phyloP scores from a whole-genome alignment of 1,140 invertebrate genomes.

The Camponotus vicinus region DNA sequence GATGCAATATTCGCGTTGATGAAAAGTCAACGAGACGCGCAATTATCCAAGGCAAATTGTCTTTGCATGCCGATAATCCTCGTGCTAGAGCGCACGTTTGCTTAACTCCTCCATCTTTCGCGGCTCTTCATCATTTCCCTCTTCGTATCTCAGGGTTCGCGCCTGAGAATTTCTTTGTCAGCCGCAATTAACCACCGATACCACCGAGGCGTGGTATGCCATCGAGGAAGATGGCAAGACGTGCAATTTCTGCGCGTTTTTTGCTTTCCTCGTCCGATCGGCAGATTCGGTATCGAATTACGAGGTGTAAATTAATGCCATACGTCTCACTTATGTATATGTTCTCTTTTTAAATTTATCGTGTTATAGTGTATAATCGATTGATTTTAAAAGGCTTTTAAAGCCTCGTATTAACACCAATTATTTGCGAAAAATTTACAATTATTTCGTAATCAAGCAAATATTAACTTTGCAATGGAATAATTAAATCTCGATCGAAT shows the following conservation, averaged over 20 bases:
- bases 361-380: background rate
- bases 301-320: background rate
- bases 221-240: slow-evolving; percentile 37
- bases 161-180: slow-evolving; percentile 57
- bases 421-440: background rate
- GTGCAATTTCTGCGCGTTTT: slow-evolving; percentile 44
- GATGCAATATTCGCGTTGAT: slow-evolving; percentile 41
- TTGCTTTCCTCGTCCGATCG: background rate
- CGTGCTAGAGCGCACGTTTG: background rate
- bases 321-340: background rate
- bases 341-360: background rate
- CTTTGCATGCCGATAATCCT: slow-evolving; percentile 55
- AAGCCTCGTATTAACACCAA: background rate
- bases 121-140: slow-evolving; percentile 40
- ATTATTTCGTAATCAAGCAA: background rate
- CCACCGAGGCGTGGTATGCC: slow-evolving; percentile 31
- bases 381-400: background rate
- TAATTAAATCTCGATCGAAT: background rate
- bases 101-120: slow-evolving; percentile 40
- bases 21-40: slow-evolving; percentile 51
- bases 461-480: background rate
- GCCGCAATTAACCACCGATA: slow-evolving; percentile 54
- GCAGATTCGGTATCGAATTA: slow-evolving; percentile 32
- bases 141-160: slow-evolving; percentile 29
- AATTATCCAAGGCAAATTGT: slow-evolving; percentile 52